Conservation (phyloP, 2,797 vertebrate species). For the Hoplostethus mediterraneus region DNA sequence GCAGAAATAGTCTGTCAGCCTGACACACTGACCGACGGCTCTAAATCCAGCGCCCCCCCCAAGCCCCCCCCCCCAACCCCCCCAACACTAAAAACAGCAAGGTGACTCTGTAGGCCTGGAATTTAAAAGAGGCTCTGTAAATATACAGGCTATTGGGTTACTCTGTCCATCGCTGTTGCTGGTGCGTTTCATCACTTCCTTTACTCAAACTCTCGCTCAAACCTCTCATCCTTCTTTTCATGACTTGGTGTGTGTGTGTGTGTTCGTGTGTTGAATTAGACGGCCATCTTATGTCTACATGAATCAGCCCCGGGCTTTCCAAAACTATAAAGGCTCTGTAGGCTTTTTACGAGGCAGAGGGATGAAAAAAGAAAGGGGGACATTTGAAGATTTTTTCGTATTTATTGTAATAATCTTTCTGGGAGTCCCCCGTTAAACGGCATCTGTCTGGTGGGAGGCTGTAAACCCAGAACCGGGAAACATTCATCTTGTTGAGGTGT, state of each 20-base stretch:
- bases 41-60: constrained; percentile 36
- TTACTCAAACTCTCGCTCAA: constrained; percentile 8
- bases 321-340: constrained; percentile 25
- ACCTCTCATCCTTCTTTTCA: background rate
- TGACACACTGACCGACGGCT: constrained; percentile 74
- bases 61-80: constrained; percentile 10
- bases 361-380: constrained; percentile 11
- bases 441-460: constrained; percentile 54
- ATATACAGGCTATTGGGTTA: constrained; percentile 75
- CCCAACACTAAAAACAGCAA: constrained; percentile 74
- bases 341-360: constrained; percentile 67
- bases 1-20: constrained; percentile 62
- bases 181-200: constrained; percentile 48
- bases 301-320: constrained; percentile 56
- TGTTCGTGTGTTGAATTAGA: constrained; percentile 27
- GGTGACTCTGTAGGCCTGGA: constrained; percentile 63
- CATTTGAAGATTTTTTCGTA: constrained; percentile 68
- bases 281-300: constrained; percentile 56
- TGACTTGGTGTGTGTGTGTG: background rate
- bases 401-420: constrained; percentile 54
- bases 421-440: constrained; percentile 25
- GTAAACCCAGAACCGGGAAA: constrained; percentile 60
- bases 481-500: constrained; percentile 40
- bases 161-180: constrained; percentile 56
- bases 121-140: constrained; percentile 72